phyloP scores from a whole-genome alignment of 1,140 invertebrate species.

The Rhyacophila brunnea region DNA sequence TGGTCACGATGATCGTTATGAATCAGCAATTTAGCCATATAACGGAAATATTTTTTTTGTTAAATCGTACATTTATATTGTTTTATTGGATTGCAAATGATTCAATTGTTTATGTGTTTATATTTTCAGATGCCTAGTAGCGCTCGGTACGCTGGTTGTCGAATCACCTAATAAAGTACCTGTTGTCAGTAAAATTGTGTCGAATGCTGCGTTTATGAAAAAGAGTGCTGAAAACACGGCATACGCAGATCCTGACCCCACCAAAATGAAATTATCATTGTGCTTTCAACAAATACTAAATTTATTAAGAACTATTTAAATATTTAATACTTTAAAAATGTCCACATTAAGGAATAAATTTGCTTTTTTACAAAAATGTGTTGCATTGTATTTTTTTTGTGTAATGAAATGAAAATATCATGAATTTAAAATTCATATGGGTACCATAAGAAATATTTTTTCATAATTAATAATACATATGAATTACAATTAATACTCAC shows the following conservation, averaged over 20 bases:
- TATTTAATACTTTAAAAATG: constrained; percentile 15
- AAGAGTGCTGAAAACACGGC: constrained; percentile 28
- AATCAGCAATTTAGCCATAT: too few relatives aligned
- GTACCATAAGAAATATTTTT: too few relatives aligned
- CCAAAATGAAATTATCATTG: constrained; percentile 40
- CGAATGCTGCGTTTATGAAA: constrained; percentile 40
- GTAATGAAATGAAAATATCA: too few relatives aligned
- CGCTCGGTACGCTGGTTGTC: constrained; percentile 46
- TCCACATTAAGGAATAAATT: constrained; percentile 2
- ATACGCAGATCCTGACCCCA: constrained; percentile 31
- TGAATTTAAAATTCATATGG: too few relatives aligned
- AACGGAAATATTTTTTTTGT: too few relatives aligned
- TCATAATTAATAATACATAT: too few relatives aligned
- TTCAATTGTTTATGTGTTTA: too few relatives aligned
- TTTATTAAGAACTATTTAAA: constrained; percentile 14
- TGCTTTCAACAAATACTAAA: constrained; percentile 46
- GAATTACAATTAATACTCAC: too few relatives aligned
- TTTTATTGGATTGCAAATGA: too few relatives aligned
- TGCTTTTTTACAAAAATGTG: constrained; percentile 1
- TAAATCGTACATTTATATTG: too few relatives aligned
- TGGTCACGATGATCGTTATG: too few relatives aligned
- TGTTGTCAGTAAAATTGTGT: constrained; percentile 45
- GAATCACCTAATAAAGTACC: constrained; percentile 46
- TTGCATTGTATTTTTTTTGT: too few relatives aligned
- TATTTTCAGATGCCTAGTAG: constrained; percentile 39